Conservation (phyloP, 2,888 invertebrate genomes). For the Zygothrica quintamaculata region DNA sequence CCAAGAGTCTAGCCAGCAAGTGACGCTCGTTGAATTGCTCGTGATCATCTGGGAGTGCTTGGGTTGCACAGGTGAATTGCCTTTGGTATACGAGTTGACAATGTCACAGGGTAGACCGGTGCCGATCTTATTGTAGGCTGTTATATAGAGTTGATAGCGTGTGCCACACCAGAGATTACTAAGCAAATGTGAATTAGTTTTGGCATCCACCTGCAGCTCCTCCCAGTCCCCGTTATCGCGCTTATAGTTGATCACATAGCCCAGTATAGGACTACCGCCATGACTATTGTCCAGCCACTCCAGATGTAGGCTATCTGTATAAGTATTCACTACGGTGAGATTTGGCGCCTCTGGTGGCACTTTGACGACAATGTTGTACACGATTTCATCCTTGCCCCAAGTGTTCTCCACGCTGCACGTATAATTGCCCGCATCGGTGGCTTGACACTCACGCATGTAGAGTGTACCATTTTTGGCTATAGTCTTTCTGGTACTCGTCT, state of each 20-base stretch:
- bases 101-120: slow-evolving; percentile 95
- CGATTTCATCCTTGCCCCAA: slow-evolving; percentile 92
- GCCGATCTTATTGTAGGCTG: slow-evolving; percentile 95
- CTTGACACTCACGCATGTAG: slow-evolving; percentile 90
- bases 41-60: slow-evolving; percentile 92
- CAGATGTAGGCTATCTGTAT: slow-evolving; percentile 92
- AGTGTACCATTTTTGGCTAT: slow-evolving; percentile 90
- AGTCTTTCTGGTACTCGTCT: slow-evolving; percentile 89
- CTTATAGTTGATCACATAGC: slow-evolving; percentile 95
- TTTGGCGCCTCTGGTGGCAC: slow-evolving; percentile 95
- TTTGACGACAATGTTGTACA: slow-evolving; percentile 88
- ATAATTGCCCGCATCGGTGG: slow-evolving; percentile 94
- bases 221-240: slow-evolving; percentile 96
- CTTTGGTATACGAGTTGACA: slow-evolving; percentile 93
- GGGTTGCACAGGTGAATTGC: slow-evolving; percentile 91
- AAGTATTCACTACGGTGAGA: slow-evolving; percentile 91
- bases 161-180: slow-evolving; percentile 95
- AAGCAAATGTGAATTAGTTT: slow-evolving; percentile 91
- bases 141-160: slow-evolving; percentile 93
- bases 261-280: slow-evolving; percentile 92
- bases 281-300: slow-evolving; percentile 93
- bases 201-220: slow-evolving; percentile 93
- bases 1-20: slow-evolving; percentile 94
- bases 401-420: slow-evolving; percentile 94
- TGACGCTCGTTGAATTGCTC: slow-evolving; percentile 93